phyloP scores from a whole-genome alignment of 2,888 invertebrate species.

The Lasioglossum pauxillum region DNA sequence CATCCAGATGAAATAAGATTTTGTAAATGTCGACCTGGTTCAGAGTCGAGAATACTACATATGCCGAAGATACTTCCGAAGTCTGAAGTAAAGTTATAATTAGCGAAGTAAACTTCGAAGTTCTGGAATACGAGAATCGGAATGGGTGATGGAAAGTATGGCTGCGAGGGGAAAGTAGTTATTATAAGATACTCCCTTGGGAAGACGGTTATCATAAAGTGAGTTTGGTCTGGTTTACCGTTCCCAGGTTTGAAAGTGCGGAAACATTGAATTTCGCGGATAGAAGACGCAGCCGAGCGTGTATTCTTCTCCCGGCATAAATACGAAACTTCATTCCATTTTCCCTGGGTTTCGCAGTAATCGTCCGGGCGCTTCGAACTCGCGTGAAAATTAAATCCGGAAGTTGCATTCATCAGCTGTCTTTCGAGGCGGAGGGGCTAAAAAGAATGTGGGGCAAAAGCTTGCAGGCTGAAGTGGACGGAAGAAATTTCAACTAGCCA shows the following conservation, averaged over 20 bases:
- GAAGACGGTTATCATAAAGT: neutral
- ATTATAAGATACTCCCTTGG: neutral
- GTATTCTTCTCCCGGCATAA: neutral
- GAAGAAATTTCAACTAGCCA: slow-evolving; percentile 14
- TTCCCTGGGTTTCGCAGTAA: neutral
- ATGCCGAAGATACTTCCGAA: neutral
- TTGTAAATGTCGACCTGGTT: neutral
- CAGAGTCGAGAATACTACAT: neutral
- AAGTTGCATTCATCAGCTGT: neutral
- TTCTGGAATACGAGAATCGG: neutral
- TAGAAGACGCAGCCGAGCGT: neutral
- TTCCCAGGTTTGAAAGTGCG: neutral
- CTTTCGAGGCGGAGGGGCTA: neutral
- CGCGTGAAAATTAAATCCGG: neutral
- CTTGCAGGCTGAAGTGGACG: neutral
- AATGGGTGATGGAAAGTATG: neutral
- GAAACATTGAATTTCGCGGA: neutral
- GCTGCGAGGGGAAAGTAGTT: neutral
- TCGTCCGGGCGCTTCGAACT: neutral
- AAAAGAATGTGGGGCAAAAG: neutral
- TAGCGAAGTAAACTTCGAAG: neutral
- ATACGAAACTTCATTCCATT: neutral
- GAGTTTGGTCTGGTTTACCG: neutral
- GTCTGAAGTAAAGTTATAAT: neutral
- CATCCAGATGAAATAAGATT: neutral